Evolutionary conservation across 2,113 vertebrate species (phyloP), one percentile per base, ranked within the genome.

Genomic region (Entelurus aequoreus): DNA sequence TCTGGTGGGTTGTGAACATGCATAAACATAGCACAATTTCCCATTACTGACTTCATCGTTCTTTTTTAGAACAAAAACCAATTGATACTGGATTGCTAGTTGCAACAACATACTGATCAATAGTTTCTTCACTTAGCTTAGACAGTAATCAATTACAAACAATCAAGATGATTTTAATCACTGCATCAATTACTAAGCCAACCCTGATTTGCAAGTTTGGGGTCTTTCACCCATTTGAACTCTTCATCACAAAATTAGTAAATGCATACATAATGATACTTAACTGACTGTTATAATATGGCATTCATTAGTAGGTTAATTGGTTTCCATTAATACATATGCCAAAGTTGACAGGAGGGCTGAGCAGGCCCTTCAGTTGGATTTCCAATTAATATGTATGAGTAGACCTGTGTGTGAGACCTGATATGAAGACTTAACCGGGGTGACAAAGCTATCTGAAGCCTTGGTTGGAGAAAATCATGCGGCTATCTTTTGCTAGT

Each of bases 371-470:
- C 69, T 75, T 82, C 65, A 67, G 54, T 78, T 73, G 80, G 65
- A 85, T 81, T 80, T 77, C 64, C 73, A 78, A 87, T 86, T 78
- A 83, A 83, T 86, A 88, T 88, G 78, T 67, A 86, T 85, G 78
- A 81, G 76, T 54, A 54, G 66, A 74, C 62, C 62, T 72, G 60
- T 70, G 28, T 68, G 74, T 65, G 72, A 65, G 63, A 62, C 59
- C 71, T 59, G 68, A 78, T 79, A 75, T 77, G 69, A 78, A 74
- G 83, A 76, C 68, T 57, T 71, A 72, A 69, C 19, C 28, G 72
- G 70, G 70, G 65, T 81, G 77, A 82, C 77, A 64, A 66, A 76
- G 73, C 76, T 80, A 81, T 79, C 72, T 78, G 79, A 77, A 79
- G 75, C 63, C 69, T 72, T 63, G 68, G 66, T 66, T 77, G 65